These are phyloP conservation scores for Procambarus clarkii DNA, from an alignment of 1,140 invertebrate genomes.

Conservation along the genomic window DNA sequence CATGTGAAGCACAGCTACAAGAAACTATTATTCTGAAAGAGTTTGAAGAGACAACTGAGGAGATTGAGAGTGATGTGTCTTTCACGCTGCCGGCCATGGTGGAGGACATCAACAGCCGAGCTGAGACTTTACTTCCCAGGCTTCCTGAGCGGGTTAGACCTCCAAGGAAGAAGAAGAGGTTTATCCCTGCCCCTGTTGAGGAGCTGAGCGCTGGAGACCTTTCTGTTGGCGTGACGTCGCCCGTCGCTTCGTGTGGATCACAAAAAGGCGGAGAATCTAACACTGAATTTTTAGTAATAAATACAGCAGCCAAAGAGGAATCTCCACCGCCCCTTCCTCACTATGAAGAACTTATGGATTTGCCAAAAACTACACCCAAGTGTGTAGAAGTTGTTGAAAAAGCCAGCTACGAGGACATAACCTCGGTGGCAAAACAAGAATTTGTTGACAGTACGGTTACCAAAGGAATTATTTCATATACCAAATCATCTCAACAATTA, in stretches of 20 bases:
- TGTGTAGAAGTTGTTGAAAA: background rate
- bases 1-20: slow-evolving; percentile 44
- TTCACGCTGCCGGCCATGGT: slow-evolving; percentile 37
- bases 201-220: slow-evolving; percentile 42
- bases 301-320: slow-evolving; percentile 38
- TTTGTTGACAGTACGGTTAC: background rate
- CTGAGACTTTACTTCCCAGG: slow-evolving; percentile 62
- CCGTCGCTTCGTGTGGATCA: slow-evolving; percentile 5
- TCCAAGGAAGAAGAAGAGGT: slow-evolving; percentile 69
- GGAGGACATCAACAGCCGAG: slow-evolving; percentile 46
- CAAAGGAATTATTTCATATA: background rate
- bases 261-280: slow-evolving; percentile 20
- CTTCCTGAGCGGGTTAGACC: slow-evolving; percentile 69
- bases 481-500: background rate
- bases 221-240: slow-evolving; percentile 19
- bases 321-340: slow-evolving; percentile 48
- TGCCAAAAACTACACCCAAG: background rate
- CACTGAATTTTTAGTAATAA: slow-evolving; percentile 12
- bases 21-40: slow-evolving; percentile 48
- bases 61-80: slow-evolving; percentile 10
- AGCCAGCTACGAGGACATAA: background rate
- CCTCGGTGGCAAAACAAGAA: background rate
- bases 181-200: slow-evolving; percentile 54
- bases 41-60: slow-evolving; percentile 37
- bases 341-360: slow-evolving; percentile 34